Percentiles rank a stretch among this genome's conserved stretches.
Evolutionary conservation across 2,888 invertebrate species (phyloP).

Genomic region (Harpalus rufipes): DNA sequence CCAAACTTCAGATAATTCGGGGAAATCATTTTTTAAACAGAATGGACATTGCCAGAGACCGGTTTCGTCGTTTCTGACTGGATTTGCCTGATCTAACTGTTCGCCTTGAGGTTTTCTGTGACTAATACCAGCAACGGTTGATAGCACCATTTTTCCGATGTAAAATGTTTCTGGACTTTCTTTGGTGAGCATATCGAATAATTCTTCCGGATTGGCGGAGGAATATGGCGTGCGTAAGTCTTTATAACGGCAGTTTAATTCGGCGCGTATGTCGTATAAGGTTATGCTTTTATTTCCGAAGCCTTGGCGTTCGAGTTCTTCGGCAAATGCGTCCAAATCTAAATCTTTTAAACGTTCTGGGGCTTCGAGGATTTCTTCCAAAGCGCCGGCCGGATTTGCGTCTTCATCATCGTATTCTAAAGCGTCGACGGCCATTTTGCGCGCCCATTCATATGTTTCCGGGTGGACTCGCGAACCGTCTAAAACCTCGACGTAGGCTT

Average conservation of each 20-base stretch:
- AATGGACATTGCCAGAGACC: slow-evolving; percentile 99
- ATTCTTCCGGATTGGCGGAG: slow-evolving; percentile 90
- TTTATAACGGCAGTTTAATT: slow-evolving; percentile 95
- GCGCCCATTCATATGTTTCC: slow-evolving; percentile 99
- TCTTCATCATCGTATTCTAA: slow-evolving; percentile 98
- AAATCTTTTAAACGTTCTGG: slow-evolving; percentile 96
- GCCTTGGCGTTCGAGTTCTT: slow-evolving; percentile 94
- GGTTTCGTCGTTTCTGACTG: slow-evolving; percentile 95
- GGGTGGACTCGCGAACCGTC: slow-evolving; percentile 99
- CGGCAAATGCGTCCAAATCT: slow-evolving; percentile 98
- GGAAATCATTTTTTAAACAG: slow-evolving; percentile 96
- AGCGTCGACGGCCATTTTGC: slow-evolving; percentile 99
- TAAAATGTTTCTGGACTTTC: slow-evolving; percentile 97
- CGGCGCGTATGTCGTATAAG: slow-evolving; percentile 97
- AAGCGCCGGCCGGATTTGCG: slow-evolving; percentile 96
- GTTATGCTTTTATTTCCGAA: slow-evolving; percentile 93
- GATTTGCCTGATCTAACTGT: slow-evolving; percentile 96
- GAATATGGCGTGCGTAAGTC: slow-evolving; percentile 90
- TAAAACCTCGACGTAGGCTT: slow-evolving; percentile 96
- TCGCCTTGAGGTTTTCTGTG: slow-evolving; percentile 94
- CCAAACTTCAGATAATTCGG: slow-evolving; percentile 98
- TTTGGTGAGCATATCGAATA: slow-evolving; percentile 97
- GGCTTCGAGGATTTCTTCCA: slow-evolving; percentile 97
- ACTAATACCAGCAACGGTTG: slow-evolving; percentile 89
- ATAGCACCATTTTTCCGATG: slow-evolving; percentile 91